Base-by-base conservation (phyloP, 2,888 invertebrate genomes). In the Troglohyphantes excavatus region DNA sequence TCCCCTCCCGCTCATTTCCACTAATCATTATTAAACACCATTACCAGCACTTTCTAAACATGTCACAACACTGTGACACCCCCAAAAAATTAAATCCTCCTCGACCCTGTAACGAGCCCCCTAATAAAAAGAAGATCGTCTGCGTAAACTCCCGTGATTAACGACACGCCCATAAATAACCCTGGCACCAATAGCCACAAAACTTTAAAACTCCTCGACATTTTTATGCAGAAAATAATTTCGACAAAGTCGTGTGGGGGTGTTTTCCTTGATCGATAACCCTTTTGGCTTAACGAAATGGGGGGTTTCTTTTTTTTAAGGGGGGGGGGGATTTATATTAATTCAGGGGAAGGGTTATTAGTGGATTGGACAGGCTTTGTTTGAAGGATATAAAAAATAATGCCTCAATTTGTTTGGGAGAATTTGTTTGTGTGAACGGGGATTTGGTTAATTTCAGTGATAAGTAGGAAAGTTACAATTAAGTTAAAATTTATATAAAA, bases 61-160 rank as follows among this genome's bases (percentile, higher is more conserved):
- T 78, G 78, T 78, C 78, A 78, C 65, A 78, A 78, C 78, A 65
- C 65, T 26, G 23, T 65, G 78, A 78, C 78, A 78, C 65, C 26
- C 63, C 27, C 23, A 78, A 78, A 78, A 78, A 78, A 78, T 43
- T 65, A 78, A 78, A 33, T 43, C 39, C 17, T 53, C 33, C 5
- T 5, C 6, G 33, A 13, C 21, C 21, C 72, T 2, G 2, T 39
- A 23, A 33, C 61, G 21, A 11, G n/a, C n/a, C 11, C 5, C 46
- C 46, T 23, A 72, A 46, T 65, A 78, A 78, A 39, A 78, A 76
- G 39, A 65, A 33, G 39, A 29, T 33, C 11, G 29, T 29, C 21
- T 2, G 23, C n/a, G 43, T 73, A 27, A n/a, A 29, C 59, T 61
- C 29, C 39, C 9, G 78, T 78, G 78, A 78, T 78, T 78, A 78